Percentiles rank a stretch among this genome's conserved stretches.
These are phyloP conservation scores for Aleiodes testaceus DNA, from an alignment of 2,888 invertebrate genomes.

Conservation along the genomic window DNA sequence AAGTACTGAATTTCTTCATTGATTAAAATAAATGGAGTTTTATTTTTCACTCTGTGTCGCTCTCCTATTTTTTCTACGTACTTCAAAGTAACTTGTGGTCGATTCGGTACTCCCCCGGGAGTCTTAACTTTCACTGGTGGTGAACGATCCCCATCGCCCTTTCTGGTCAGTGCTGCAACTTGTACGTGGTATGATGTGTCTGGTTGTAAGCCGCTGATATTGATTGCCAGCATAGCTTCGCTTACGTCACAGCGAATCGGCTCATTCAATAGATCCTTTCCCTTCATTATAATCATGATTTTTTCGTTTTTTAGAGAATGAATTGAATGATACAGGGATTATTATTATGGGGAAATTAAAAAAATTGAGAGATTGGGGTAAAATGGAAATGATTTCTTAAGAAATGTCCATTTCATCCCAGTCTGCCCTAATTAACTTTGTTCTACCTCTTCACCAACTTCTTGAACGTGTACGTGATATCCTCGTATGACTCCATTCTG, in stretches of 20 bases:
- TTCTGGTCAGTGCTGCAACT: constrained; percentile 95
- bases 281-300: constrained; percentile 71
- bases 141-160: constrained; percentile 97
- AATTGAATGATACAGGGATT: no score
- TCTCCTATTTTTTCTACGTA: constrained; percentile 69
- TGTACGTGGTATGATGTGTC: constrained; percentile 95
- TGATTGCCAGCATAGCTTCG: constrained; percentile 84
- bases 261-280: constrained; percentile 85
- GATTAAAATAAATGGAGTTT: constrained; percentile 4
- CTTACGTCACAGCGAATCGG: constrained; percentile 91
- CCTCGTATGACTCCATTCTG: constrained; percentile 96
- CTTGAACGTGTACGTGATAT: constrained; percentile 96
- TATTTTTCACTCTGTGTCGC: background rate
- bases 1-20: background rate
- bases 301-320: background rate
- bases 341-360: no score
- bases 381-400: background rate
- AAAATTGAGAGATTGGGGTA: no score
- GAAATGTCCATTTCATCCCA: background rate
- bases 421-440: background rate
- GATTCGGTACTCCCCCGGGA: constrained; percentile 92
- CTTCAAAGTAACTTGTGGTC: constrained; percentile 88
- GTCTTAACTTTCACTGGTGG: constrained; percentile 89
- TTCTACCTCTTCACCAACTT: constrained; percentile 87
- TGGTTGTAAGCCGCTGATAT: constrained; percentile 92